Evolutionary conservation across 2,888 invertebrate genomes (phyloP).

Genomic region (Habroteleia sp.): DNA sequence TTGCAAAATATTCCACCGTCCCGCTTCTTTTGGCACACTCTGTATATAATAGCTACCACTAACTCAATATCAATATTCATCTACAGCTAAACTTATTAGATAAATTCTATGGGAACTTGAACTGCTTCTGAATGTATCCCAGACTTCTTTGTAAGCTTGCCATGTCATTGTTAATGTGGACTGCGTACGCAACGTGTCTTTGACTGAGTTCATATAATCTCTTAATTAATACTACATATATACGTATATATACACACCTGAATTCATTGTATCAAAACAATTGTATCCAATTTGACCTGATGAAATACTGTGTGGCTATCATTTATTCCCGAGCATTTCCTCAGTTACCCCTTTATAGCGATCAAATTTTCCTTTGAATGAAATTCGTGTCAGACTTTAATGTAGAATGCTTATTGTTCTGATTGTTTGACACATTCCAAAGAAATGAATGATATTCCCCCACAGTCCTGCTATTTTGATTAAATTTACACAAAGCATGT

Average conservation of each 20-base stretch:
- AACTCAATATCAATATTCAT: conserved; percentile 13
- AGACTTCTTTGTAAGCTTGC: conserved; percentile 67
- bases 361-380: conserved; percentile 3
- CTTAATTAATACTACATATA: conserved; percentile 24
- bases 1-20: too few species aligned
- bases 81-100: conserved; percentile 13
- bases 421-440: conserved; percentile 54
- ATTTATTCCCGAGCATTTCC: conserved; percentile 13
- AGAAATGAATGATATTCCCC: conserved; percentile 45
- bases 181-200: conserved; percentile 62
- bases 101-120: conserved; percentile 23
- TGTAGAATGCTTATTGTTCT: conserved; percentile 52
- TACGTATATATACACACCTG: conserved; percentile 34
- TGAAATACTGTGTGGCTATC: conserved; percentile 37
- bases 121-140: conserved; percentile 49
- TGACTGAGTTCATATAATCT: conserved; percentile 42
- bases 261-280: conserved; percentile 37
- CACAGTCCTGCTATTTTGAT: conserved; percentile 38
- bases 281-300: conserved; percentile 6
- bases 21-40: too few species aligned
- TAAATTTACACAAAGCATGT: conserved; percentile 43
- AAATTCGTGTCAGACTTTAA: conserved; percentile 37
- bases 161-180: conserved; percentile 66
- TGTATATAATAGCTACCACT: conserved; percentile 16
- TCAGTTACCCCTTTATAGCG: not conserved